phyloP scores from a whole-genome alignment of 2,888 invertebrate genomes.

The Caenorhabditis sp. region DNA sequence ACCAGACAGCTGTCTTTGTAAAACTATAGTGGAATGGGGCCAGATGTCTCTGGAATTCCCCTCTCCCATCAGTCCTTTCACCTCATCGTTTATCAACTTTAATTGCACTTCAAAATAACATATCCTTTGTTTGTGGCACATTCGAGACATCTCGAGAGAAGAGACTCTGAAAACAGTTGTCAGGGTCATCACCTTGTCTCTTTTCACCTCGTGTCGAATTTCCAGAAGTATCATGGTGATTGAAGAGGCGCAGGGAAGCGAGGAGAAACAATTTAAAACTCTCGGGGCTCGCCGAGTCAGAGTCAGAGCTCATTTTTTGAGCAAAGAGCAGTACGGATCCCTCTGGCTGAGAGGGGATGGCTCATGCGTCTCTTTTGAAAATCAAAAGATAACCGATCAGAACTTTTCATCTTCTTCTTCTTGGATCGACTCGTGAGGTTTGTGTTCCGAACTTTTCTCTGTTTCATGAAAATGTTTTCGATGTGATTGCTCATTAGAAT shows the following conservation, averaged over 20 bases:
- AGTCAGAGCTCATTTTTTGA: constrained; percentile 46
- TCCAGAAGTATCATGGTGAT: constrained; percentile 38
- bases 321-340: constrained; percentile 40
- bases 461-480: constrained; percentile 14
- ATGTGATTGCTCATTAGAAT: constrained; percentile 1
- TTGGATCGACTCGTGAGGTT: constrained; percentile 29
- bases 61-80: constrained; percentile 8
- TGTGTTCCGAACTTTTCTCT: constrained; percentile 49
- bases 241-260: constrained; percentile 13
- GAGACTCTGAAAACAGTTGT: constrained; percentile 39
- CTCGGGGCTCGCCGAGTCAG: constrained; percentile 10
- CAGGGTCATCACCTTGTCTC: constrained; percentile 61
- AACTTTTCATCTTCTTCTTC: neutral
- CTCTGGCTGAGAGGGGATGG: neutral
- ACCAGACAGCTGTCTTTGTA: constrained; percentile 47
- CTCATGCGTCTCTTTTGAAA: constrained; percentile 36
- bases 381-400: constrained; percentile 43
- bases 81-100: constrained; percentile 64
- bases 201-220: constrained; percentile 62
- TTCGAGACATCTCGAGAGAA: neutral
- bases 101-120: constrained; percentile 62
- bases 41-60: constrained; percentile 45
- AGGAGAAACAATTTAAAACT: constrained; percentile 45
- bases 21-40: constrained; percentile 46
- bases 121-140: constrained; percentile 19